Conservation (phyloP, 2,888 invertebrate genomes). For the Abrostola tripartita region DNA sequence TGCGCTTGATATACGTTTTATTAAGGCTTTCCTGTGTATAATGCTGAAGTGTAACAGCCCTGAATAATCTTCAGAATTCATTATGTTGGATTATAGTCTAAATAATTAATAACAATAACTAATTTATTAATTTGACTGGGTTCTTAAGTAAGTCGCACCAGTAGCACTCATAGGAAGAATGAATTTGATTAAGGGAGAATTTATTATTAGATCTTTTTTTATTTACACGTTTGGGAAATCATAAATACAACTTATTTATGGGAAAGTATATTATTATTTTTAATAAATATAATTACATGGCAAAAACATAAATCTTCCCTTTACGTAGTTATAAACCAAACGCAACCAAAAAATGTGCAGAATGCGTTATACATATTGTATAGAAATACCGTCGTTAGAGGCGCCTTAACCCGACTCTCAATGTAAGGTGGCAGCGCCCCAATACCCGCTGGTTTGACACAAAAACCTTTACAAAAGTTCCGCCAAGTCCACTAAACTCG, state of each 20-base stretch:
- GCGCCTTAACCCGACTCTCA: slow-evolving; percentile 31
- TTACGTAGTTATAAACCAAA: background rate
- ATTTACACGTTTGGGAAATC: too few relatives aligned
- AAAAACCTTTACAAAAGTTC: slow-evolving; percentile 25
- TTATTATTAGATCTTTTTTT: too few relatives aligned
- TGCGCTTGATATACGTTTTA: slow-evolving; percentile 10
- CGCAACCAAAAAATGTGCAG: slow-evolving; percentile 11
- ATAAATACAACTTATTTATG: too few relatives aligned
- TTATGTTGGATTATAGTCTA: background rate
- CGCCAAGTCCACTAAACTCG: slow-evolving; percentile 25
- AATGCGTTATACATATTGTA: slow-evolving; percentile 20
- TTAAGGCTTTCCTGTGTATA: slow-evolving; percentile 13
- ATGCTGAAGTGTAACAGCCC: background rate
- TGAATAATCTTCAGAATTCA: background rate
- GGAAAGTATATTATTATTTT: too few relatives aligned
- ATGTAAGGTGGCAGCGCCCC: slow-evolving; percentile 23
- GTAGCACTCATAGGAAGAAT: too few relatives aligned
- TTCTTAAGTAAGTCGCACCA: too few relatives aligned
- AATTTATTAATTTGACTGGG: too few relatives aligned
- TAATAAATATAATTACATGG: too few relatives aligned
- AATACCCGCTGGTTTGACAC: slow-evolving; percentile 27
- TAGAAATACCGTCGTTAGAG: slow-evolving; percentile 14
- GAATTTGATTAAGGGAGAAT: too few relatives aligned
- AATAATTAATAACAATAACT: background rate
- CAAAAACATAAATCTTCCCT: too few relatives aligned